phyloP scores from a whole-genome alignment of 2,113 vertebrate genomes.

The Tenebrosternarchus preto region DNA sequence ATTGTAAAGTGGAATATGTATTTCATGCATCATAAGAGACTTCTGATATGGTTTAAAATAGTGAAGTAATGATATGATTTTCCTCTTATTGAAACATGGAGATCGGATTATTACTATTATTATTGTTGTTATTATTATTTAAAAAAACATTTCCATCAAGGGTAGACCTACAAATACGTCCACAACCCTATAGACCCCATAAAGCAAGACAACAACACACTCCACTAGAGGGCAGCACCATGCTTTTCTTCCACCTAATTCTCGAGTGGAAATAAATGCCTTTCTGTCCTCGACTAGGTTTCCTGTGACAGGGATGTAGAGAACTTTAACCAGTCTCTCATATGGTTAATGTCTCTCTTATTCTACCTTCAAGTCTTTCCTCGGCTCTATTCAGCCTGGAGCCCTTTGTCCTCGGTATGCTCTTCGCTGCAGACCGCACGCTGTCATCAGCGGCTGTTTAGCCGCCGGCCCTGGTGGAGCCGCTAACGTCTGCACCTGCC shows the following conservation, averaged over 20 bases:
- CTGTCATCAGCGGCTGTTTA: background rate
- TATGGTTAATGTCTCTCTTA: slow-evolving; percentile 12
- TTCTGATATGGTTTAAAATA: too few species aligned
- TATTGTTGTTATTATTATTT: too few species aligned
- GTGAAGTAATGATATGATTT: too few species aligned
- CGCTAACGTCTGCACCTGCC: slow-evolving; percentile 32
- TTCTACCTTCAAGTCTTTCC: slow-evolving; percentile 33
- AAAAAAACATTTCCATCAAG: too few species aligned
- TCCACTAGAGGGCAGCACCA: slow-evolving; percentile 47
- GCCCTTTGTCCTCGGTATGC: background rate
- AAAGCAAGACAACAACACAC: too few species aligned
- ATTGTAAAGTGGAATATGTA: slow-evolving; percentile 15
- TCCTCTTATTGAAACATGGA: too few species aligned
- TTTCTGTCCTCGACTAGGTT: background rate
- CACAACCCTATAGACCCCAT: too few species aligned
- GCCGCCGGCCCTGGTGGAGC: background rate
- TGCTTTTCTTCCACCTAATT: background rate
- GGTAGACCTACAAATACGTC: too few species aligned
- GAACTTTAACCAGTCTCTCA: slow-evolving; percentile 19
- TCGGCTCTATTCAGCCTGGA: background rate
- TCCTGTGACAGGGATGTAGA: slow-evolving; percentile 31
- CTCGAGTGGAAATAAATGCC: background rate
- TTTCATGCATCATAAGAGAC: background rate
- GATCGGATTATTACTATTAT: too few species aligned
- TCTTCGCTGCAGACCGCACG: background rate